Percentiles rank a stretch among this genome's conserved stretches.
Evolutionary conservation across 1,140 invertebrate genomes (phyloP).

Genomic region (Ectropis grisescens): DNA sequence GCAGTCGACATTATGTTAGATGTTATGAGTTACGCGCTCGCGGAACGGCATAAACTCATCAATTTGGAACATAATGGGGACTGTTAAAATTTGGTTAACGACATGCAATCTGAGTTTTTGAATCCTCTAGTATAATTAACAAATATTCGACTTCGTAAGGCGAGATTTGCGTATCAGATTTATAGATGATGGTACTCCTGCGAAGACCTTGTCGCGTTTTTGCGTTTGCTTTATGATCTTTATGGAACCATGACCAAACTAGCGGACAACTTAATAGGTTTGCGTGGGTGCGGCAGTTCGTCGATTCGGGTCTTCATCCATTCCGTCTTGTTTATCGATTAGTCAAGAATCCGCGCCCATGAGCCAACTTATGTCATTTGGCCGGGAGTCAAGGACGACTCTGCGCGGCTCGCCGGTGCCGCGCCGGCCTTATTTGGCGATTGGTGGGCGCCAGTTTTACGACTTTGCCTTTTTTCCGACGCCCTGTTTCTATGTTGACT

Average conservation of each 20-base stretch:
- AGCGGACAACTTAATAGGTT: conserved; percentile 32
- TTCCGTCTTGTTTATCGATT: conserved; percentile 59
- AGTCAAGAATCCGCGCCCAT: conserved; percentile 60
- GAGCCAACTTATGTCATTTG: conserved; percentile 67
- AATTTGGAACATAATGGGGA: too few species aligned
- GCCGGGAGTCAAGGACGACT: conserved; percentile 61
- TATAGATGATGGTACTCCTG: background rate
- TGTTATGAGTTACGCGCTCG: too few species aligned
- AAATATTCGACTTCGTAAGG: too few species aligned
- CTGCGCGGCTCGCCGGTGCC: conserved; percentile 50
- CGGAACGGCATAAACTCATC: too few species aligned
- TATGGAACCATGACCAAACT: conserved; percentile 36
- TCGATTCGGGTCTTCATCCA: conserved; percentile 39
- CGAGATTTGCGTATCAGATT: conserved; percentile 9
- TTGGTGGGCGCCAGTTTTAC: conserved; percentile 68
- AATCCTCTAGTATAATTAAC: too few species aligned
- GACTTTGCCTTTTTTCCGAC: conserved; percentile 63
- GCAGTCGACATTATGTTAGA: too few species aligned
- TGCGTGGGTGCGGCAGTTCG: conserved; percentile 42
- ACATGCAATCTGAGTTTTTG: too few species aligned
- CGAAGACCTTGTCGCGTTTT: conserved; percentile 2
- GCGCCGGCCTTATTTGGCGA: conserved; percentile 63
- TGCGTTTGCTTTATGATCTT: conserved; percentile 21
- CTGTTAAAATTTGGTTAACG: too few species aligned
- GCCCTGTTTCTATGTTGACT: conserved; percentile 47